Conservation (phyloP, 2,797 vertebrate genomes). For the Microchirus variegatus region DNA sequence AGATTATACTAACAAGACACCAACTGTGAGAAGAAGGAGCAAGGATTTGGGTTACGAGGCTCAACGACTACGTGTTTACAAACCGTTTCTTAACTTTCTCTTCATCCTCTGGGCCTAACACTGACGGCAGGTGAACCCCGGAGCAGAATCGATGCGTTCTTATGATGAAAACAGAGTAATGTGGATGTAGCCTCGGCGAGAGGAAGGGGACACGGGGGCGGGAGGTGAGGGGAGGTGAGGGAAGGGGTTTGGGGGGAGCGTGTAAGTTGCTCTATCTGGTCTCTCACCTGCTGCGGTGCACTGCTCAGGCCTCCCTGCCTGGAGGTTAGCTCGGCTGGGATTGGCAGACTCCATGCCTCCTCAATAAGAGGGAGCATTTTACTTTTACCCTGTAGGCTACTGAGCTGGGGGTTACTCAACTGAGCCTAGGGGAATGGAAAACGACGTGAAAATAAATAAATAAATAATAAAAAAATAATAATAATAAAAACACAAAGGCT, state of each 20-base stretch:
- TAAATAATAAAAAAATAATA: constrained; percentile 45
- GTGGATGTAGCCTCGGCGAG: constrained; percentile 24
- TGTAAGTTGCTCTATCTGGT: constrained; percentile 78
- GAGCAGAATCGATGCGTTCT: background rate
- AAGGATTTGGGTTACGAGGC: too few species aligned
- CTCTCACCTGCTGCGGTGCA: constrained; percentile 98
- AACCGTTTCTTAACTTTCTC: too few species aligned
- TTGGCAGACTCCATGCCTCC: constrained; percentile 99
- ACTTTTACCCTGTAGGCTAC: constrained; percentile 99
- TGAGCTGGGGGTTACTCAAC: constrained; percentile 99
- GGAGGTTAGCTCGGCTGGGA: constrained; percentile 99
- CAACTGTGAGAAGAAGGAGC: too few species aligned
- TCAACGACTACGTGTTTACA: too few species aligned
- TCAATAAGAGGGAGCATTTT: constrained; percentile 99
- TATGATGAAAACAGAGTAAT: background rate
- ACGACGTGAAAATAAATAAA: constrained; percentile 73
- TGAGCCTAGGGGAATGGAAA: constrained; percentile 98
- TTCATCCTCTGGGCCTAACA: too few species aligned
- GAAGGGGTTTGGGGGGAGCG: constrained; percentile 55
- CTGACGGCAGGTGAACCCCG: too few species aligned
- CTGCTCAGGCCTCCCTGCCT: constrained; percentile 99
- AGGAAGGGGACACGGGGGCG: constrained; percentile 60
- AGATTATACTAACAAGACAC: too few species aligned
- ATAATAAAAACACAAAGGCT: constrained; percentile 63
- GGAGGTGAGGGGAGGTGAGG: constrained; percentile 42